Percentiles rank a stretch among this genome's conserved stretches.
Evolutionary conservation across 2,888 invertebrate genomes (phyloP).

Genomic region (Eupithecia dodoneata): DNA sequence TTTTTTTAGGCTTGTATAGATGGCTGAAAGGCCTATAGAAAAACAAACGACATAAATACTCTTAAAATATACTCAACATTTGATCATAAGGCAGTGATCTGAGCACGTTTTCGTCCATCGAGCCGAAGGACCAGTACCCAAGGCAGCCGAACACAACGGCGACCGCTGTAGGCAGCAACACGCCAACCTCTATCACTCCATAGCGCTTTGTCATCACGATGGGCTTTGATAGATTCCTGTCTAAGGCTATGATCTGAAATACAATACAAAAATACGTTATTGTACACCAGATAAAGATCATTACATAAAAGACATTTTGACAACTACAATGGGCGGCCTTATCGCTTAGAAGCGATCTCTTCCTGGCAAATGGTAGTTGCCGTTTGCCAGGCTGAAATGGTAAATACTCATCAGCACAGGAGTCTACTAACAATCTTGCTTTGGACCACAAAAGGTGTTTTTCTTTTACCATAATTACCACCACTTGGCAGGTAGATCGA

Average conservation of each 20-base stretch:
- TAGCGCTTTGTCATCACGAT: constrained; percentile 47
- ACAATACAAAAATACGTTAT: no score
- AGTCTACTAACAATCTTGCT: no score
- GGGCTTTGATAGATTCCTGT: constrained; percentile 55
- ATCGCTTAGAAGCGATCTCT: no score
- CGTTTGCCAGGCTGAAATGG: not conserved
- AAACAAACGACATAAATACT: not conserved
- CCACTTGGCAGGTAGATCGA: no score
- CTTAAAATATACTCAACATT: constrained; percentile 47
- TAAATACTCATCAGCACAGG: not conserved
- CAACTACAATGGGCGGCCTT: no score
- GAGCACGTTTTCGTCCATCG: constrained; percentile 65
- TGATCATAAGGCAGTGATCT: constrained; percentile 63
- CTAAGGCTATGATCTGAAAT: constrained; percentile 48
- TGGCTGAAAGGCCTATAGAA: no score
- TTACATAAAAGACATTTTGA: no score
- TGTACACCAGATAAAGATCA: no score
- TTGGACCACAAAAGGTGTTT: no score
- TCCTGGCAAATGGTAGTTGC: no score
- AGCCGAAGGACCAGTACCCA: constrained; percentile 64
- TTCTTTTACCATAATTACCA: no score
- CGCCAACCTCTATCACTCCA: constrained; percentile 57
- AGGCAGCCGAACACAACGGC: constrained; percentile 54
- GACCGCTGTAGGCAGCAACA: constrained; percentile 49
- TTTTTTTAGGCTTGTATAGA: no score